Evolutionary conservation across 2,113 vertebrate species (phyloP), one percentile per base, ranked within the genome.

Genomic region (Nanorana parkeri): DNA sequence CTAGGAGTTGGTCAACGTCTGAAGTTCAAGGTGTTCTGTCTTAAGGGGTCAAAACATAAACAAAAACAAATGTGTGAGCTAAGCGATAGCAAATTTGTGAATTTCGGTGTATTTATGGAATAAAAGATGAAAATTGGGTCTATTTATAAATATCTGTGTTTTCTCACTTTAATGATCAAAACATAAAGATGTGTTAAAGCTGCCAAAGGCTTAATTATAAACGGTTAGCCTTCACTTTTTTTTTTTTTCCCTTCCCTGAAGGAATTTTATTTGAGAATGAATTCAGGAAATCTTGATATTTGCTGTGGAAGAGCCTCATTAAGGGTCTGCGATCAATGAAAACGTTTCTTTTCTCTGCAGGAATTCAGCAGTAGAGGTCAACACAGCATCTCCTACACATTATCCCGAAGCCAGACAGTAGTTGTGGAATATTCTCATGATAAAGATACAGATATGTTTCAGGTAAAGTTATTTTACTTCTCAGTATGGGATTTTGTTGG

Each of bases 361-460:
- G 96, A 96, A 0, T 94, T 99, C 90, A 97, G 95, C 93, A 96
- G 94, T 85, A 99, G 95, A 93, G 95, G 96, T 84, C 97, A 98
- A 81, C 98, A 99, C 91, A 99, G 98, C 61, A 96, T 99, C 91
- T 99, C 97, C 63, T 99, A 96, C 88, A 99, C 97, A 0, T 89
- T 99, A 60, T 99, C 98, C 83, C 93, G 98, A 88, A 98, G 94
- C 91, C 98, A 98, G 88, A 99, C 97, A 0, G 97, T 99, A 72
- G 95, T 99, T 82, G 98, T 99, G 83, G 98, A 99, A 85, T 99
- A 99, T 86, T 92, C 96, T 74, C 96, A 98, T 17, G 97, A 99
- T 36, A 97, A 97, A 88, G 97, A 99, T 68, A 99, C 94, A 0
- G 97, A 99, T 88, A 99, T 99, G 97, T 99, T 99, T 91, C 97